Conservation (phyloP, 23 tunicate species). For the Clavelina lepadiformis region DNA sequence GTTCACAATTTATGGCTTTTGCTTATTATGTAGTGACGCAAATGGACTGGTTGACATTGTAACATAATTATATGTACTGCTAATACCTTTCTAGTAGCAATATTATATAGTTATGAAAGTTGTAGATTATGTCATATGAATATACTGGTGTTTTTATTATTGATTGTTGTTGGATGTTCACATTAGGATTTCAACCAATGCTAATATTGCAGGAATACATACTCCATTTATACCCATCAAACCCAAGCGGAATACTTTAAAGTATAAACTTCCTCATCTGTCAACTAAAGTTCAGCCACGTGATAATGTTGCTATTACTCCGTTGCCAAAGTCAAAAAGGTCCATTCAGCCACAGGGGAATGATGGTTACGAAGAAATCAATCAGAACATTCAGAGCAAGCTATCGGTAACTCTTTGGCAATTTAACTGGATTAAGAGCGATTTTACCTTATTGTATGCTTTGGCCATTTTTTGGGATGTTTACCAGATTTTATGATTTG, state of each 20-base stretch:
- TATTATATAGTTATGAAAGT: not conserved
- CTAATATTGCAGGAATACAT: slow-evolving; percentile 1
- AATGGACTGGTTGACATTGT: too few relatives aligned
- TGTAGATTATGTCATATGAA: not conserved
- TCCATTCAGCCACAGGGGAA: not conserved
- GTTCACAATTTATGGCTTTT: too few relatives aligned
- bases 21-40: too few relatives aligned
- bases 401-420: too few relatives aligned
- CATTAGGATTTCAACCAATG: too few relatives aligned
- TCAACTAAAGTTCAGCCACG: not conserved
- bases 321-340: not conserved
- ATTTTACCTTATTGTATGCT: too few relatives aligned
- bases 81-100: not conserved
- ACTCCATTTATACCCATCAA: slow-evolving; percentile 55
- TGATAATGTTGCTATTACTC: not conserved
- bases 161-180: not conserved
- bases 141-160: not conserved
- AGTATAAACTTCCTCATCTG: slow-evolving; percentile 61
- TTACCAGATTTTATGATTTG: too few relatives aligned
- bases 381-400: too few relatives aligned
- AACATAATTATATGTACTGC: too few relatives aligned
- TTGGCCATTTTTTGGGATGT: too few relatives aligned
- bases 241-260: slow-evolving; percentile 56
- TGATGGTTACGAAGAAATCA: too few relatives aligned
- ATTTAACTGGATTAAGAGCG: too few relatives aligned